Evolutionary conservation across 2,113 vertebrate genomes (phyloP), one percentile per base, ranked within the genome.

Genomic region (Microtus pennsylvanicus): DNA sequence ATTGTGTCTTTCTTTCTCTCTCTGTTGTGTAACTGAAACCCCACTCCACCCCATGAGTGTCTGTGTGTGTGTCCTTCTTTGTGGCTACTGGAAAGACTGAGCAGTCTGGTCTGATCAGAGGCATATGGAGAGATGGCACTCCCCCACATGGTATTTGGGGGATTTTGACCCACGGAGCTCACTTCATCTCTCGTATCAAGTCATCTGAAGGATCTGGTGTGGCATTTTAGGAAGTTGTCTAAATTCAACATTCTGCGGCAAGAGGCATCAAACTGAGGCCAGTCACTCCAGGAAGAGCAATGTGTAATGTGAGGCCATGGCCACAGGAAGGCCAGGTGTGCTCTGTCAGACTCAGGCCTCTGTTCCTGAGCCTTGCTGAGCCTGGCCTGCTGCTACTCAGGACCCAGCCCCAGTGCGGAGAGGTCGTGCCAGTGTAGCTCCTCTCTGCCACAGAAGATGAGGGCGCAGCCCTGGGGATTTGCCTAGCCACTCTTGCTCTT

Each of bases 311-410:
- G 16, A 33, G 47, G 47, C 12, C 21, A 1, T 26, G 8, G n/a
- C 61, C 1, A 6, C 24, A 52, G 67, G 2, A 72, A 77, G 3
- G 8, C 35, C 22, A 13, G 38, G 90, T 4, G 7, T 89, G 58
- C 24, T 3, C 70, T 45, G 1, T 42, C 12, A 76, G 69, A 72
- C 3, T 13, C 12, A 19, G 35, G 14, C 21, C 28, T 80, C 4
- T 80, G 4, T 2, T 61, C 24, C 28, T 42, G n/a, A 61, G 69
- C 45, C 72, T 10, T 65, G 55, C 42, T 65, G 67, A n/a, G 22
- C 24, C 30, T 4, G 24, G 12, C 52, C 3, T 30, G 14, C 4
- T 0, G 3, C 22, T 50, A 7, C 33, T 33, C 30, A 8, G 50
- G 30, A 21, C 58, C 3, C 65, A 11, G 21, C 38, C 26, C 28